Base-by-base conservation (phyloP, 2,113 vertebrate genomes). In the Oxyura jamaicensis region DNA sequence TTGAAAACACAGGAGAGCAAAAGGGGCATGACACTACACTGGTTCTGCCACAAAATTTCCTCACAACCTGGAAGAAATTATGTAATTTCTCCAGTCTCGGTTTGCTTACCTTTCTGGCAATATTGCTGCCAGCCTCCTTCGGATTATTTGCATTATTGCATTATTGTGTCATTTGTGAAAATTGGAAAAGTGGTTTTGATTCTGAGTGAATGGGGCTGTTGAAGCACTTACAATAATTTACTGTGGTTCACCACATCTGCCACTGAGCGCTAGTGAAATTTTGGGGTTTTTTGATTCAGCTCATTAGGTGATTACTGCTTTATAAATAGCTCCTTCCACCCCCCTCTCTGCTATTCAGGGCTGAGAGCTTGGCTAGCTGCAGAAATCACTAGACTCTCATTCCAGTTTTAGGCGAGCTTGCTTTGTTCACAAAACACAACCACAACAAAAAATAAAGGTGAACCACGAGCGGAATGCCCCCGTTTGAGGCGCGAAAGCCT, bases 31-130 rank as follows among this genome's bases (percentile, higher is more conserved):
- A 81, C 83, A 82, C 16, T 10, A 48, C 20, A 5, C 68, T 79
- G 13, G 14, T 74, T 94, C 75, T 91, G 52, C n/a, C n/a, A 28
- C 41, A 56, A 79, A 83, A 86, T 89, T 96, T 87, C 55, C 48
- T 50, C 0, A 0, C 52, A 72, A 23, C 48, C 58, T 60, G 71
- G 53, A 83, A 83, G 65, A 44, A 42, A 13, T 59, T 1, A 21
- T 11, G 11, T 8, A 1, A 20, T 90, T 56, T 65, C 5, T 63
- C 53, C 48, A 68, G 50, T 67, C 52, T 88, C 48, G 26, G 0
- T 79, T 76, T 73, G 33, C 60, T 83, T 77, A 55, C 39, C 83
- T 78, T 77, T 67, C 41, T 39, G 58, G 9, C 31, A 28, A 19
- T 44, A 65, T 53, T 17, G 18, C 67, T 69, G 77, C 46, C 53